phyloP scores from a whole-genome alignment of 2,797 vertebrate species.

The Vireo griseus region DNA sequence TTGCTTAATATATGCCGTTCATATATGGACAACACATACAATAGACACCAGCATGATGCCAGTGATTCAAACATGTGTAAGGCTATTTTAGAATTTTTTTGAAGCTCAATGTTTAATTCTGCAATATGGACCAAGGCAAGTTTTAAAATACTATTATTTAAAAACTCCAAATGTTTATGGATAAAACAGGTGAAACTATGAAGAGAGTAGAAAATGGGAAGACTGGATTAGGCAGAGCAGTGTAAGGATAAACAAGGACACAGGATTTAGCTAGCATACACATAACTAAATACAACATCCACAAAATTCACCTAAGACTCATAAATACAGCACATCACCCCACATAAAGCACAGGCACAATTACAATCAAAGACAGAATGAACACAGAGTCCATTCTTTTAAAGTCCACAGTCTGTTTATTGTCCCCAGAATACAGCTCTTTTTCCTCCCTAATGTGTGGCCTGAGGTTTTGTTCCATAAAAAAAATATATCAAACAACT shows the following conservation, averaged over 20 bases:
- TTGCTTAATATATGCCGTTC: background rate
- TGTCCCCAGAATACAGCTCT: background rate
- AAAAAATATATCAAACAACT: background rate
- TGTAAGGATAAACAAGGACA: background rate
- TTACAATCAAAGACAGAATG: background rate
- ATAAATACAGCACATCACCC: background rate
- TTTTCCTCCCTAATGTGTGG: background rate
- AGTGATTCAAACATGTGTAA: background rate
- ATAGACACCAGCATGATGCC: background rate
- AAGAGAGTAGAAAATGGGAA: background rate
- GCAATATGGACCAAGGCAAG: background rate
- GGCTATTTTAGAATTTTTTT: background rate
- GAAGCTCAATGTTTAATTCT: background rate
- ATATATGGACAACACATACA: background rate
- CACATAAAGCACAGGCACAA: background rate
- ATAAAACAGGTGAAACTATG: background rate
- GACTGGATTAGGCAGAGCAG: background rate
- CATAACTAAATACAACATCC: background rate
- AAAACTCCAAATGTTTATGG: background rate
- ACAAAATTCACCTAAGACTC: background rate
- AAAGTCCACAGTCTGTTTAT: background rate
- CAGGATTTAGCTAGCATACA: background rate
- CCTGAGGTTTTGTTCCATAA: background rate
- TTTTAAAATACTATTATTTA: background rate
- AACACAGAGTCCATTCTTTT: background rate